Percentiles rank a stretch among this genome's conserved stretches.
phyloP scores from a whole-genome alignment of 2,797 vertebrate genomes.

The Thaleichthys pacificus region DNA sequence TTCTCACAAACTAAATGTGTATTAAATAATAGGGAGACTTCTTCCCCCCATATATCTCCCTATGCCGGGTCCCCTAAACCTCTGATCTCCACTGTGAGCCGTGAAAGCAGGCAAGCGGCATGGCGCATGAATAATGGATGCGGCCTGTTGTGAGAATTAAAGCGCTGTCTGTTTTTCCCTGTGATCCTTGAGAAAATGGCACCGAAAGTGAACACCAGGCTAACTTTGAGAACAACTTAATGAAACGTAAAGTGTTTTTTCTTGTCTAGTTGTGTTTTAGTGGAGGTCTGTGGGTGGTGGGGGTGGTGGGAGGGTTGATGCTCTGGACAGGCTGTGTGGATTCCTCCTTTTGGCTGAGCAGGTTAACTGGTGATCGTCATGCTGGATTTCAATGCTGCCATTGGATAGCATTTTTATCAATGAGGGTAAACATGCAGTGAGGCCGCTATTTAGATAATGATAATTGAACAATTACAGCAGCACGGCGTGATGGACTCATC shows the following conservation, averaged over 20 bases:
- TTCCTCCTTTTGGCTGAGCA: background rate
- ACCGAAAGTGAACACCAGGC: constrained; percentile 3
- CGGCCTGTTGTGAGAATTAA: constrained; percentile 37
- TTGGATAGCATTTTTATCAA: background rate
- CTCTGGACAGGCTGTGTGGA: background rate
- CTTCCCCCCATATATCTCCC: constrained; percentile 5
- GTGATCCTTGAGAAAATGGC: background rate
- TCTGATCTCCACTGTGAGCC: constrained; percentile 30
- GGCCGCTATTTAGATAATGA: background rate
- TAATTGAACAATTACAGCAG: background rate
- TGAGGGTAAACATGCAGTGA: background rate
- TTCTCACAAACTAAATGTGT: constrained; percentile 9
- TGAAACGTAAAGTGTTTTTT: constrained; percentile 6
- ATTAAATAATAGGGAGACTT: constrained; percentile 27
- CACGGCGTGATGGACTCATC: background rate
- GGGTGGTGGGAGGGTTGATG: background rate
- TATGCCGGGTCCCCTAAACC: constrained; percentile 15
- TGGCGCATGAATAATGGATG: constrained; percentile 44
- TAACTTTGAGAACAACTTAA: constrained; percentile 15
- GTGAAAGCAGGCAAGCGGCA: constrained; percentile 25
- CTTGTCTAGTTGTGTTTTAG: background rate
- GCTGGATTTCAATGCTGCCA: constrained; percentile 7
- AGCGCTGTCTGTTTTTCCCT: constrained; percentile 7
- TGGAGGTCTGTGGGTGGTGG: background rate
- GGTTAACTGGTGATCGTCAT: background rate